These are phyloP conservation scores for Sepiola atlantica DNA, from an alignment of 2,888 invertebrate species.

Conservation along the genomic window DNA sequence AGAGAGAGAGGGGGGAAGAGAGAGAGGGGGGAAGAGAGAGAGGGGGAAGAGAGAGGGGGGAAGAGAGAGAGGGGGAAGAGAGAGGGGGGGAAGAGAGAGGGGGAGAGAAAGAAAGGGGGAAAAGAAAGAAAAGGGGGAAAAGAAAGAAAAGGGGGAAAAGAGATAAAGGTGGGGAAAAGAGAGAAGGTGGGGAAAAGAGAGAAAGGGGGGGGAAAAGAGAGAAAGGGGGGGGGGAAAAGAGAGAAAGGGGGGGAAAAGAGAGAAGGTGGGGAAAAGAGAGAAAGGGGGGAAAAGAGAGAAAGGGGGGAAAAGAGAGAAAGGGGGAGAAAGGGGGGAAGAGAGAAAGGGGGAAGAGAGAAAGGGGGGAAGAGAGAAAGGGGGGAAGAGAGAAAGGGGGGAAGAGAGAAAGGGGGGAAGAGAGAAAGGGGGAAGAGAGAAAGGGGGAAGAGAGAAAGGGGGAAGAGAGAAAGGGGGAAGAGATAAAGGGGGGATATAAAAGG, in stretches of 20 bases:
- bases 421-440: neutral
- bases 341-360: neutral
- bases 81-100: neutral
- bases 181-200: neutral
- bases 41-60: too few relatives aligned
- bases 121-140: neutral
- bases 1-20: too few relatives aligned
- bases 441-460: neutral
- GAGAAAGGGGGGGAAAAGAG: neutral
- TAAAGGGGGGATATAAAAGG: slow-evolving; percentile 48
- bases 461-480: neutral
- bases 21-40: too few relatives aligned
- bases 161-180: neutral
- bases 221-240: neutral
- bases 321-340: neutral
- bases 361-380: neutral
- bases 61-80: neutral
- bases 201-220: neutral
- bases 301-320: neutral
- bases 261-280: neutral
- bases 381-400: neutral
- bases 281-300: neutral
- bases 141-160: neutral
- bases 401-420: neutral
- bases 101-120: neutral